These are phyloP conservation scores for Tetraodon nigroviridis DNA, from an alignment of 2,113 vertebrate species.

Conservation along the genomic window DNA sequence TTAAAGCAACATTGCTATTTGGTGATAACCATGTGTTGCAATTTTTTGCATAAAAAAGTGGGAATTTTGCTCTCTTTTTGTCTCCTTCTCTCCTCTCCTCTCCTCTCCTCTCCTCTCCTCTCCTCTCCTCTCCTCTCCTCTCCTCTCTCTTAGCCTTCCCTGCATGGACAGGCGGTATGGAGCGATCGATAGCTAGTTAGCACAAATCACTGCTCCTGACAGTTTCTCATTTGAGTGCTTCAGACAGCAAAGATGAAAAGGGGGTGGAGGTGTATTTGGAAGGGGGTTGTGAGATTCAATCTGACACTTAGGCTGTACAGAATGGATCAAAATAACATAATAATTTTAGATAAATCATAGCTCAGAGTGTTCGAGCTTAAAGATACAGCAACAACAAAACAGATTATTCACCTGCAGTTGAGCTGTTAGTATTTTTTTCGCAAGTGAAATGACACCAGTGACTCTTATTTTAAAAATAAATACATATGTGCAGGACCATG, in stretches of 20 bases:
- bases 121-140: slow-evolving; percentile 9
- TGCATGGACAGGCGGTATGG: slow-evolving; percentile 75
- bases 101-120: slow-evolving; percentile 14
- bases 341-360: slow-evolving; percentile 68
- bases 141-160: slow-evolving; percentile 53
- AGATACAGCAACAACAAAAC: slow-evolving; percentile 49
- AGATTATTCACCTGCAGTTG: background rate
- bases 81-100: slow-evolving; percentile 29
- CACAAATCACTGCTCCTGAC: slow-evolving; percentile 88
- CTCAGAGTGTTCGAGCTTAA: slow-evolving; percentile 40
- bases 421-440: background rate
- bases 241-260: slow-evolving; percentile 75
- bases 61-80: background rate
- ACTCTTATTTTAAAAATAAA: slow-evolving; percentile 33
- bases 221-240: slow-evolving; percentile 84
- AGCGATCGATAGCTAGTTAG: slow-evolving; percentile 94
- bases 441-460: slow-evolving; percentile 1
- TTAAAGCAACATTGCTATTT: background rate
- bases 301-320: slow-evolving; percentile 64
- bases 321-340: slow-evolving; percentile 66
- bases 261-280: slow-evolving; percentile 66
- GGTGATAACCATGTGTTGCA: background rate
- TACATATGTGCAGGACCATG: no score
- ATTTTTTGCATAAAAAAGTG: slow-evolving; percentile 12
- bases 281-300: slow-evolving; percentile 66